Base-by-base conservation (phyloP, 2,888 invertebrate species). In the Melanchra persicariae region DNA sequence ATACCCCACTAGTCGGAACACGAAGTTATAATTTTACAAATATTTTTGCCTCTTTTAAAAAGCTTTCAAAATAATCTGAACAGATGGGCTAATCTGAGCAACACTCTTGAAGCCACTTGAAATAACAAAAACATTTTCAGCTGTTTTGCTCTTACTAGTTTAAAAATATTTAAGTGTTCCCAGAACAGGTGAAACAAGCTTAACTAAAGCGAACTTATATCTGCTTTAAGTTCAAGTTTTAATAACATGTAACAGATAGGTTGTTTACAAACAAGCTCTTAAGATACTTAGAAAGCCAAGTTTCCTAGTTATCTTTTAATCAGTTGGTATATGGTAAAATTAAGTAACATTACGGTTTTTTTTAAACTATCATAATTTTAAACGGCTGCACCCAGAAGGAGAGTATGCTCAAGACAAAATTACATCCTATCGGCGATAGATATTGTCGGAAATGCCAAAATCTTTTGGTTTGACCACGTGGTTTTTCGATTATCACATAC, bases 61-160 rank as follows among this genome's bases (percentile, higher is more conserved):
- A 77, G 54, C 78, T 69, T 55, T 76, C 8, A 60, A 55, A 60
- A 55, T 63, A 59, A 76, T 77, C 61, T 37, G 30, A 62, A 55
- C 26, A 69, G 34, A 59, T 62, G 40, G 45, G 40, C 40, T 55
- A 12, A 40, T 34, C 54, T 63, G 30, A n/a, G 55, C 22, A 47
- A 58, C n/a, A 58, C 12, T 65, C 59, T 77, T 70, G 45, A 57
- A 60, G 43, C 19, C 55, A 70, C 59, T 57, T 60, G 19, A 63
- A 77, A 51, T 30, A 40, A 51, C 62, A 52, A 40, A 40, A 55
- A 37, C 5, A 26, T 26, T 60, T 49, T 15, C 9, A 70, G 37
- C 12, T 77, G 17, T 10, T 24, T 19, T 22, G 30, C n/a, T 60
- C 49, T 40, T 40, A 54, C 8, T 10, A 19, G 12, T 58, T 59